A percentile compares a stretch with the other conserved stretches of the same genome.
These are phyloP conservation scores for Porphyrio hochstetteri DNA, from an alignment of 2,113 vertebrate species.

Conservation along the genomic window DNA sequence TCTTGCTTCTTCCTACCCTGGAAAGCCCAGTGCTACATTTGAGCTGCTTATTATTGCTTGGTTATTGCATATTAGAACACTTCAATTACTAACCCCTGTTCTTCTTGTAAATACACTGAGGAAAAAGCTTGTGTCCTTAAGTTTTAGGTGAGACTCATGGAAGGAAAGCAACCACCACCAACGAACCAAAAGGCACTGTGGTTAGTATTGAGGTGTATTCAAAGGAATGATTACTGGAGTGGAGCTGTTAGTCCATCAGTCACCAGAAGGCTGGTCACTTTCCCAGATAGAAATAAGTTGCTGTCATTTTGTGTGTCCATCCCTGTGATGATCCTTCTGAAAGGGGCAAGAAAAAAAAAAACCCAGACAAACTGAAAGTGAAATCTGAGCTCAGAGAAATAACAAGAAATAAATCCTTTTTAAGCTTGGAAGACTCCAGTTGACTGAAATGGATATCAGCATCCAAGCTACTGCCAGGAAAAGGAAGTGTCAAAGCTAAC, in stretches of 20 bases:
- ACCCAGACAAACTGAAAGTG: neutral
- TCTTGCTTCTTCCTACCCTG: fast-evolving
- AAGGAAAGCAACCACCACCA: neutral
- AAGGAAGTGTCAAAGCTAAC: neutral
- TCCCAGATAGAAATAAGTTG: neutral
- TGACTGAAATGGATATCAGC: neutral
- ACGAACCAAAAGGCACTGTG: neutral
- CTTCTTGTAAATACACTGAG: neutral
- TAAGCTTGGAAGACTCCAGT: neutral
- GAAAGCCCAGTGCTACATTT: neutral
- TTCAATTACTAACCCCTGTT: fast-evolving
- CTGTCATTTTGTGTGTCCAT: neutral
- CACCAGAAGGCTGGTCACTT: neutral
- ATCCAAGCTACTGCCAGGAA: neutral
- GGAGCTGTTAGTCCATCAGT: neutral
- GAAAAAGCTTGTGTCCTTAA: neutral
- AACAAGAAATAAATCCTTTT: neutral
- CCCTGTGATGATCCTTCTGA: neutral
- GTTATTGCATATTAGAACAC: neutral
- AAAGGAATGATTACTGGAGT: neutral
- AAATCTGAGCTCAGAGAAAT: neutral
- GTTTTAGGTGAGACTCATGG: neutral
- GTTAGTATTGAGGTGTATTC: neutral
- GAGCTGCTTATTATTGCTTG: neutral
- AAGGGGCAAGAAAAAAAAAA: neutral